These are phyloP conservation scores for Trichacis sp. DNA, from an alignment of 2,888 invertebrate genomes.

Conservation along the genomic window DNA sequence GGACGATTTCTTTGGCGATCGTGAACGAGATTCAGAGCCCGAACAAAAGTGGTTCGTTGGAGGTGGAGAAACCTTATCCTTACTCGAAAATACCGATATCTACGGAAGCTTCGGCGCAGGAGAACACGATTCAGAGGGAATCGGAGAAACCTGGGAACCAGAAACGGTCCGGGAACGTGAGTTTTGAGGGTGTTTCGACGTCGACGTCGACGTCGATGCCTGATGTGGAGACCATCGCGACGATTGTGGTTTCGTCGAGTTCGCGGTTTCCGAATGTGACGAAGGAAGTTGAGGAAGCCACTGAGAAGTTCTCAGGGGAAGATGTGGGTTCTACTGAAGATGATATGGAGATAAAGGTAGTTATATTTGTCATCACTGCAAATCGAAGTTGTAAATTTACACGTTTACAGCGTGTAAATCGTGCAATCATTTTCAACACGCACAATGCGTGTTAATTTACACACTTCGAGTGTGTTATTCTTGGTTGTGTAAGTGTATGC, in stretches of 20 bases:
- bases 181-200: constrained; percentile 7
- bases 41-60: background rate
- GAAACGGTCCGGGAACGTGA: constrained; percentile 45
- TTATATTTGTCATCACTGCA: too few relatives aligned
- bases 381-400: too few relatives aligned
- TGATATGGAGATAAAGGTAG: too few relatives aligned
- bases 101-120: constrained; percentile 31
- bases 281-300: constrained; percentile 15
- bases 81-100: constrained; percentile 46
- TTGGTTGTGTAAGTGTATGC: too few relatives aligned
- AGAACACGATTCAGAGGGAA: constrained; percentile 59
- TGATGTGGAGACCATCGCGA: constrained; percentile 22
- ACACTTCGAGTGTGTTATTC: too few relatives aligned
- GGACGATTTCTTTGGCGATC: constrained; percentile 52
- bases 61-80: constrained; percentile 54
- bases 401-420: too few relatives aligned
- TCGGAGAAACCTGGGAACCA: constrained; percentile 50
- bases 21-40: constrained; percentile 43
- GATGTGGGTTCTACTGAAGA: too few relatives aligned
- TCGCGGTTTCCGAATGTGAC: constrained; percentile 3
- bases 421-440: too few relatives aligned
- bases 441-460: too few relatives aligned
- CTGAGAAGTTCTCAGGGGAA: background rate
- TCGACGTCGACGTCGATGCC: constrained; percentile 1
- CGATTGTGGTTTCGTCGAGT: constrained; percentile 11